phyloP scores from a whole-genome alignment of 1,140 invertebrate genomes.

The Scaptomyza pallida region DNA sequence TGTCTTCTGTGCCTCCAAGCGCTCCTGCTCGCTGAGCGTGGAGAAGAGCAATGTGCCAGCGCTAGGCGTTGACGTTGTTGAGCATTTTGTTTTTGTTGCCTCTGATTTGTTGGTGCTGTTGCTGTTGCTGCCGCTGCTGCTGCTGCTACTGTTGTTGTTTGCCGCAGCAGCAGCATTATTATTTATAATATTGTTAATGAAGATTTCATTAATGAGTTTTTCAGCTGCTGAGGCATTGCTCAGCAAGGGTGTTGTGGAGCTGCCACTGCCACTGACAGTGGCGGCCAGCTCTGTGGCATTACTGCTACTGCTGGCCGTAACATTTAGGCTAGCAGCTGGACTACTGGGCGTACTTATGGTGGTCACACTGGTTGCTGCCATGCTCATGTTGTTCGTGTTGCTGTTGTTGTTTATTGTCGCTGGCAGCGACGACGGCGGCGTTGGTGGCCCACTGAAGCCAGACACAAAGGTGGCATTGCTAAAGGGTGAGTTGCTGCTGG shows the following conservation, averaged over 20 bases:
- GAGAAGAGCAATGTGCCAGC: slow-evolving; percentile 86
- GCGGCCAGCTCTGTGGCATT: slow-evolving; percentile 20
- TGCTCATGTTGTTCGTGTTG: slow-evolving; percentile 33
- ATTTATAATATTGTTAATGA: slow-evolving; percentile 83
- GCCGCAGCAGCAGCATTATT: slow-evolving; percentile 63
- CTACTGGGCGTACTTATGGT: slow-evolving; percentile 61
- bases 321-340: slow-evolving; percentile 41
- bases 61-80: slow-evolving; percentile 79
- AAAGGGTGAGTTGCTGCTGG: slow-evolving; percentile 52
- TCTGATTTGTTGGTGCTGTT: slow-evolving; percentile 35
- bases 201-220: slow-evolving; percentile 83
- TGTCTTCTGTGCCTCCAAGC: slow-evolving; percentile 81
- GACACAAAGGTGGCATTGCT: slow-evolving; percentile 74
- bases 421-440: slow-evolving; percentile 65
- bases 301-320: slow-evolving; percentile 25
- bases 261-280: slow-evolving; percentile 14
- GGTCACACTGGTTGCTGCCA: slow-evolving; percentile 61
- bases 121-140: slow-evolving; percentile 28
- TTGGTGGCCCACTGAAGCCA: slow-evolving; percentile 61
- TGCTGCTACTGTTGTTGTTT: slow-evolving; percentile 39
- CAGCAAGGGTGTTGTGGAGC: slow-evolving; percentile 40
- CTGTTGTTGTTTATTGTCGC: slow-evolving; percentile 55
- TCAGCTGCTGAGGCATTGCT: slow-evolving; percentile 78
- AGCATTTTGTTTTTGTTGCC: slow-evolving; percentile 60
- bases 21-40: slow-evolving; percentile 86